Percentiles rank a stretch among this genome's conserved stretches.
These are phyloP conservation scores for Amphilophus citrinellus DNA, from an alignment of 2,113 vertebrate species.

Conservation along the genomic window DNA sequence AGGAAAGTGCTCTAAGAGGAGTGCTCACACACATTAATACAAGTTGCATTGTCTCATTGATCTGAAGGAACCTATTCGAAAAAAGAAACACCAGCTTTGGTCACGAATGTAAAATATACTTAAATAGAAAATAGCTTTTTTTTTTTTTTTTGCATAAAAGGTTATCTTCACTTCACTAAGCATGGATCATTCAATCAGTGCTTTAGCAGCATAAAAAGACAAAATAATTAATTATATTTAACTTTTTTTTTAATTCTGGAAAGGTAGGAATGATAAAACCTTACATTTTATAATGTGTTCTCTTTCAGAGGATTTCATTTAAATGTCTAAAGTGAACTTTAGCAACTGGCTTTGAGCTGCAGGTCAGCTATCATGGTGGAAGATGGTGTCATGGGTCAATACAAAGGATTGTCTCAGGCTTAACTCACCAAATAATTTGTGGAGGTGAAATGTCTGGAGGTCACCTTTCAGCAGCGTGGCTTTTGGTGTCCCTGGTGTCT, in stretches of 20 bases:
- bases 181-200: neutral
- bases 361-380: neutral
- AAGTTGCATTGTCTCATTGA: neutral
- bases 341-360: neutral
- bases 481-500: constrained; percentile 66
- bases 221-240: neutral
- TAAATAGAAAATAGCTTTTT: constrained; percentile 12
- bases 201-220: neutral
- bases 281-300: neutral
- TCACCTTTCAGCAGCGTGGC: constrained; percentile 75
- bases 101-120: neutral
- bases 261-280: neutral
- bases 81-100: neutral
- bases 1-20: neutral
- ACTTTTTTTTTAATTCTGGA: neutral
- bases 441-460: constrained; percentile 71
- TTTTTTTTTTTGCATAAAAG: neutral
- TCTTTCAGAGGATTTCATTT: constrained; percentile 24
- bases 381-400: constrained; percentile 30
- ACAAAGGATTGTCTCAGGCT: constrained; percentile 25
- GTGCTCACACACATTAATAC: constrained; percentile 2
- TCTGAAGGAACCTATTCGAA: neutral
- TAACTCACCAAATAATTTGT: constrained; percentile 74
- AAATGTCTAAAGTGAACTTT: constrained; percentile 18
- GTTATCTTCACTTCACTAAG: neutral